These are phyloP conservation scores for Nebria salina DNA, from an alignment of 2,888 invertebrate genomes.

Conservation along the genomic window DNA sequence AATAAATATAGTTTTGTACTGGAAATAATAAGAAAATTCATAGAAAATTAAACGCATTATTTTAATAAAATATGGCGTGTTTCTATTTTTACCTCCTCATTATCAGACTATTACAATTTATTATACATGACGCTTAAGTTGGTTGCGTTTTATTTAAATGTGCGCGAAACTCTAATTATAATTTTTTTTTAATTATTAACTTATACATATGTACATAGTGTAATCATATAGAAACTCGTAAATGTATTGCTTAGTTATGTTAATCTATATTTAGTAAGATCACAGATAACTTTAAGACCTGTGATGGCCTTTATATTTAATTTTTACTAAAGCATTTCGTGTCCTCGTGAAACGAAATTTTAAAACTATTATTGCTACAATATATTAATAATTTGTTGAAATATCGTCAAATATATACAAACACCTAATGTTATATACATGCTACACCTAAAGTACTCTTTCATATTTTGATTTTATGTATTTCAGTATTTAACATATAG, in stretches of 20 bases:
- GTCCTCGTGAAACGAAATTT: not conserved
- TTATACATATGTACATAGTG: not conserved
- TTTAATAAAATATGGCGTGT: no score
- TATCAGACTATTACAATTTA: not conserved
- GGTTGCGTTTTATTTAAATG: not conserved
- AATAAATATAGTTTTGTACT: no score
- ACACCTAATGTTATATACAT: not conserved
- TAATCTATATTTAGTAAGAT: not conserved
- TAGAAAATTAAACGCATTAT: no score
- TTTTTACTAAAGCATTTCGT: not conserved
- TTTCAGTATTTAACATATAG: no score
- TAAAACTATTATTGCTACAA: not conserved
- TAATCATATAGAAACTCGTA: not conserved
- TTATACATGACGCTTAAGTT: not conserved
- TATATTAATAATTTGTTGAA: not conserved
- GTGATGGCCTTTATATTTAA: not conserved
- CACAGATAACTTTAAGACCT: conserved; percentile 11
- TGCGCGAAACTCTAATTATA: not conserved
- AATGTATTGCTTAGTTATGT: not conserved
- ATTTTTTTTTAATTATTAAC: not conserved
- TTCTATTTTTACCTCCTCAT: not conserved
- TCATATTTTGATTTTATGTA: no score
- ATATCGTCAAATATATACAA: not conserved
- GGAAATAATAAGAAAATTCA: no score
- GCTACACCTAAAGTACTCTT: not conserved